Conservation (phyloP, 1,140 invertebrate genomes). For the Zaprionus taronus region DNA sequence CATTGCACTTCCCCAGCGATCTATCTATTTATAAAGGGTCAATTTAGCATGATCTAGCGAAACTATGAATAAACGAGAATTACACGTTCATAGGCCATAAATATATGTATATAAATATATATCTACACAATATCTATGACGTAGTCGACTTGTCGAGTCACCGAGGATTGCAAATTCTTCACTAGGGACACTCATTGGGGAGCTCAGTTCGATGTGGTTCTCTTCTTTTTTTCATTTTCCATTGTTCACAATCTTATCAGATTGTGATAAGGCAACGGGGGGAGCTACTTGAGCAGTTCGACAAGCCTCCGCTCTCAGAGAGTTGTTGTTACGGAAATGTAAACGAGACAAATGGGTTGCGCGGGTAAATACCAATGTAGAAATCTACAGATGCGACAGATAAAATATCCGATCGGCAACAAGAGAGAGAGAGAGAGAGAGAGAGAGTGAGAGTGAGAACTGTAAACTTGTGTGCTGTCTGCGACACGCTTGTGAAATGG, state of each 20-base stretch:
- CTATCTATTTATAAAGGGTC: background rate
- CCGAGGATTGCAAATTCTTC: slow-evolving; percentile 35
- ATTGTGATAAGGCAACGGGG: slow-evolving; percentile 28
- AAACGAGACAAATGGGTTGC: slow-evolving; percentile 6
- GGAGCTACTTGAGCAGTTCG: slow-evolving; percentile 28
- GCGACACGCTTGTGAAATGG: background rate
- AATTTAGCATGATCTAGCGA: background rate
- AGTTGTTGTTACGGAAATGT: slow-evolving; percentile 30
- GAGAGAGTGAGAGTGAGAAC: background rate
- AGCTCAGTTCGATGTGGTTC: slow-evolving; percentile 5
- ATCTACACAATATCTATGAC: slow-evolving; percentile 22
- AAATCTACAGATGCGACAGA: slow-evolving; percentile 18
- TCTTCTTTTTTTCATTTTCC: background rate
- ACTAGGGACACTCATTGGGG: slow-evolving; percentile 7
- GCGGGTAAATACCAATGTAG: slow-evolving; percentile 11
- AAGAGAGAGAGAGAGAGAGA: background rate
- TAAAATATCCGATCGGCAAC: slow-evolving; percentile 15
- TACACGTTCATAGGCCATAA: background rate
- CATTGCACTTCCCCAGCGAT: background rate
- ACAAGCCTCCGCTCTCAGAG: slow-evolving; percentile 24
- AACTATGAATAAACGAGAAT: slow-evolving; percentile 28
- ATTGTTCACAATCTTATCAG: slow-evolving; percentile 43
- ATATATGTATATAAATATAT: too few relatives aligned
- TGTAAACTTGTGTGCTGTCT: slow-evolving; percentile 36
- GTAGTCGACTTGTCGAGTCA: slow-evolving; percentile 34